Conservation (phyloP, 2,888 invertebrate genomes). For the Sycophila texana region DNA sequence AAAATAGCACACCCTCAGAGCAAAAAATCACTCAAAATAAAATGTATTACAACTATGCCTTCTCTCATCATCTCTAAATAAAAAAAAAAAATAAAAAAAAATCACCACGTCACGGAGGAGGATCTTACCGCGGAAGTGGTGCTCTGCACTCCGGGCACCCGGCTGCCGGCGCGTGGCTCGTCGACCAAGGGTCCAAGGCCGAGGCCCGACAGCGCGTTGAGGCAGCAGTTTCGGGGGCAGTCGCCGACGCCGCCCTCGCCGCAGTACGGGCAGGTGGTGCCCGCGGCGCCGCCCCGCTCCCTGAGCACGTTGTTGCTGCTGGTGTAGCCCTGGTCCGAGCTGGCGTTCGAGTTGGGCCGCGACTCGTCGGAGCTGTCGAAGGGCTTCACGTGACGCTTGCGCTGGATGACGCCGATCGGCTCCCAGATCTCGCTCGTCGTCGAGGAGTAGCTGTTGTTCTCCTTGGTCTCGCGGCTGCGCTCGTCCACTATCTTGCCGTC, state of each 20-base stretch:
- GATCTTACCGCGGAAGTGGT: constrained; percentile 72
- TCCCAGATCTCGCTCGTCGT: constrained; percentile 83
- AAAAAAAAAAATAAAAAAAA: background rate
- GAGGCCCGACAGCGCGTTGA: constrained; percentile 34
- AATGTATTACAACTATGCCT: background rate
- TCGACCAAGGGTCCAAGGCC: constrained; percentile 48
- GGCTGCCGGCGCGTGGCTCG: constrained; percentile 30
- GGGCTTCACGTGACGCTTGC: constrained; percentile 67
- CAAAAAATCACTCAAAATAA: background rate
- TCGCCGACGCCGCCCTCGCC: constrained; percentile 58
- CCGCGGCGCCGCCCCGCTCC: constrained; percentile 60
- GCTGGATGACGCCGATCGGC: constrained; percentile 76
- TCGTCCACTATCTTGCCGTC: constrained; percentile 84
- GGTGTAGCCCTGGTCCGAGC: constrained; percentile 74
- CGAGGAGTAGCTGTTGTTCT: constrained; percentile 83
- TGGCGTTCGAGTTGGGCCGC: constrained; percentile 73
- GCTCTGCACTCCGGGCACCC: constrained; percentile 64
- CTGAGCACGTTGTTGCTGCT: constrained; percentile 71
- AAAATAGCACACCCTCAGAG: background rate
- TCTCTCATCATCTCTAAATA: background rate
- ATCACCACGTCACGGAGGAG: too few relatives aligned
- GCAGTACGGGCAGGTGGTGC: constrained; percentile 65
- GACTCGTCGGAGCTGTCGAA: constrained; percentile 74
- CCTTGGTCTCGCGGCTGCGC: constrained; percentile 82
- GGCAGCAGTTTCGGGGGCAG: constrained; percentile 60